A percentile compares a stretch with the other conserved stretches of the same genome.
phyloP scores from a whole-genome alignment of 2,113 vertebrate genomes.

The Cairina moschata region DNA sequence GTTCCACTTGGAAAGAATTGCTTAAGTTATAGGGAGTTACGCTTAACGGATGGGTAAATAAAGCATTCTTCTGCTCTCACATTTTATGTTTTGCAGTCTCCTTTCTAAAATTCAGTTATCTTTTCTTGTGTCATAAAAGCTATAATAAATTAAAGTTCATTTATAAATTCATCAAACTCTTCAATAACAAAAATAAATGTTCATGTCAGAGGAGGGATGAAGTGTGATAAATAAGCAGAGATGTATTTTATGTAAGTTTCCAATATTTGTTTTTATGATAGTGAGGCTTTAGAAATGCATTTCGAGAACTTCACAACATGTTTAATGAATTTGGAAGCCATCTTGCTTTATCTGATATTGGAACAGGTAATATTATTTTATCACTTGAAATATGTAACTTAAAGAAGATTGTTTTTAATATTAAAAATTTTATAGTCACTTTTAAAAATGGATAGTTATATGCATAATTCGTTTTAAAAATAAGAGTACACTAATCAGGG shows the following conservation, averaged over 20 bases:
- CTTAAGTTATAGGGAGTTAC: background rate
- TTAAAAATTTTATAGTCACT: background rate
- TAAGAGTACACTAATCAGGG: background rate
- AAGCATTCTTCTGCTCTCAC: background rate
- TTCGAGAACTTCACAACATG: background rate
- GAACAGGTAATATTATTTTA: background rate
- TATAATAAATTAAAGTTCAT: constrained; percentile 1
- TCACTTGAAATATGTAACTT: background rate
- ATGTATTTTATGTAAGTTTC: background rate
- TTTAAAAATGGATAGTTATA: background rate
- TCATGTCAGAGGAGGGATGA: background rate
- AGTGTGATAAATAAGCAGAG: background rate
- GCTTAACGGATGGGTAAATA: background rate
- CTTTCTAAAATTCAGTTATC: background rate
- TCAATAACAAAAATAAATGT: constrained; percentile 5
- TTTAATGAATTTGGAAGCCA: constrained; percentile 4
- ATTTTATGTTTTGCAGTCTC: background rate
- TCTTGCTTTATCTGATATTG: background rate
- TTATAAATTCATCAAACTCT: background rate
- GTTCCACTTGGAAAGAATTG: background rate
- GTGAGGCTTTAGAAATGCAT: background rate
- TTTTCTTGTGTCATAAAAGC: constrained; percentile 6
- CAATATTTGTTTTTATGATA: background rate
- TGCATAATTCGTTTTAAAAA: background rate
- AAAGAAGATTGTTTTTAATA: background rate